Evolutionary conservation across 2,113 vertebrate genomes (phyloP).

Genomic region (Grammomys surdaster): DNA sequence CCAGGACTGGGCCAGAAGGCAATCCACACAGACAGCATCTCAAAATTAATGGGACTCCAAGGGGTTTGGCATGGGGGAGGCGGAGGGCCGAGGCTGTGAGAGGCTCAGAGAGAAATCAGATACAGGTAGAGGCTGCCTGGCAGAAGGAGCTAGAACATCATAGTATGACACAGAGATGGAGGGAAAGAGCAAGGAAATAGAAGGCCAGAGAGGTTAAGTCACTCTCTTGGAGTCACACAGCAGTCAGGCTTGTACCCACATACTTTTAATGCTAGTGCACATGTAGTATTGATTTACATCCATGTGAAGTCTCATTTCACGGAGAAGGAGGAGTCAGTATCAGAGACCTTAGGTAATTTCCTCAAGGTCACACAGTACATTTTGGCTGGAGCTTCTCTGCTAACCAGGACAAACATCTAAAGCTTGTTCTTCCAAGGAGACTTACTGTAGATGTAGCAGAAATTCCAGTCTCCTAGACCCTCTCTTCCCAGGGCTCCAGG

Average conservation of each 20-base stretch:
- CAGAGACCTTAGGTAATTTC: not conserved
- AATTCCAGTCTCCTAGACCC: not conserved
- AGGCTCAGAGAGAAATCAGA: not conserved
- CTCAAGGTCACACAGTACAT: not conserved
- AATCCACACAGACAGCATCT: constrained; percentile 81
- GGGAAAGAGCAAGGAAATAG: constrained; percentile 13
- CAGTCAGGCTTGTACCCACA: accelerated
- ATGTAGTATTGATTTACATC: not conserved
- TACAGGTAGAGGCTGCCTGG: not conserved
- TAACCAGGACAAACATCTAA: not conserved
- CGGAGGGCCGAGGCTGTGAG: not conserved
- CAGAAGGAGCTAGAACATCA: not conserved
- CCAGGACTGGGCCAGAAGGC: constrained; percentile 75
- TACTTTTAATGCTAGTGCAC: not conserved
- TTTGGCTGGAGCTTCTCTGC: constrained; percentile 13
- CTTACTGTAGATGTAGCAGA: not conserved
- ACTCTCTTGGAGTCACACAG: constrained; percentile 23
- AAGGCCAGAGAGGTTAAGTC: constrained; percentile 43
- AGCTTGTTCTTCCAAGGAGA: not conserved
- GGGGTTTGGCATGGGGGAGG: constrained; percentile 11
- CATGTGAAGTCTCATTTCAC: not conserved
- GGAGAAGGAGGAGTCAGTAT: not conserved
- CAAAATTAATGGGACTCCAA: constrained; percentile 83
- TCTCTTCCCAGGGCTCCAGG: not conserved
- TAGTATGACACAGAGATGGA: not conserved